These are phyloP conservation scores for Cephalopholis sonnerati DNA, from an alignment of 2,113 vertebrate species.

Conservation along the genomic window DNA sequence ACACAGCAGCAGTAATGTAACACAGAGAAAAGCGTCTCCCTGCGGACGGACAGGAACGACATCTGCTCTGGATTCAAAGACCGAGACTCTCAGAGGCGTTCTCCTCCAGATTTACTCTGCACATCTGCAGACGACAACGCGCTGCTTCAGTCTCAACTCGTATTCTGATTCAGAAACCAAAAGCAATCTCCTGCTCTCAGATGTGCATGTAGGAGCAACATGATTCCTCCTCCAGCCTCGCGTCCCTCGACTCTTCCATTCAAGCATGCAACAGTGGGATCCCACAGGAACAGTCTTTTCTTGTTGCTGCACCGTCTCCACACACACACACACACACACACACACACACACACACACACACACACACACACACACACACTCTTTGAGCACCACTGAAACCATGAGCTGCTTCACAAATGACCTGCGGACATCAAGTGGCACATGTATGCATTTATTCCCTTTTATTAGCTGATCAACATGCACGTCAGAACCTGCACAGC, in stretches of 20 bases:
- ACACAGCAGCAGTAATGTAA: background rate
- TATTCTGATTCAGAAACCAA: slow-evolving; percentile 40
- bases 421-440: slow-evolving; percentile 28
- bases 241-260: slow-evolving; percentile 8
- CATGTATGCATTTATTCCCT: slow-evolving; percentile 42
- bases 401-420: slow-evolving; percentile 36
- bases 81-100: slow-evolving; percentile 12
- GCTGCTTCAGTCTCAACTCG: slow-evolving; percentile 20
- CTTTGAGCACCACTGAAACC: slow-evolving; percentile 8
- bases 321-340: slow-evolving; percentile 15
- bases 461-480: slow-evolving; percentile 67
- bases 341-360: background rate
- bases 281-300: slow-evolving; percentile 20
- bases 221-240: background rate
- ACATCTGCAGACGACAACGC: background rate
- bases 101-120: slow-evolving; percentile 11
- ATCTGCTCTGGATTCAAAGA: slow-evolving; percentile 42
- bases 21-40: slow-evolving; percentile 24
- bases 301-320: slow-evolving; percentile 2
- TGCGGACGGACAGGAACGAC: background rate
- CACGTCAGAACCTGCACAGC: slow-evolving; percentile 20
- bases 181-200: slow-evolving; percentile 30
- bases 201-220: slow-evolving; percentile 3
- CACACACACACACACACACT: background rate
- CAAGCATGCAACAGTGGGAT: slow-evolving; percentile 21